These are phyloP conservation scores for Stegana nigrithorax DNA, from an alignment of 2,888 invertebrate genomes.

Conservation along the genomic window DNA sequence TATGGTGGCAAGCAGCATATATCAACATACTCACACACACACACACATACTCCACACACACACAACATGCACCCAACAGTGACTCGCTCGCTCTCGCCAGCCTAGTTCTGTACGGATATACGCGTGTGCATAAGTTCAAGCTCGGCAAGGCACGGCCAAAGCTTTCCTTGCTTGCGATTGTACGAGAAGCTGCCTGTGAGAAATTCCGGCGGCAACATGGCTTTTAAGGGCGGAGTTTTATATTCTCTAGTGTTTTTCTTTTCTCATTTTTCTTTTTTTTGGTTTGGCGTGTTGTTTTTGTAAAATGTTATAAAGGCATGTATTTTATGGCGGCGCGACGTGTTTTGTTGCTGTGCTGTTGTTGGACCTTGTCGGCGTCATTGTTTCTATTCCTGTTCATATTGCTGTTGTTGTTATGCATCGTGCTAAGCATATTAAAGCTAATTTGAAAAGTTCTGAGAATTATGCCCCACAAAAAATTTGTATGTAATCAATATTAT, in stretches of 20 bases:
- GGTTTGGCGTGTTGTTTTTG: not conserved
- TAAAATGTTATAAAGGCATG: not conserved
- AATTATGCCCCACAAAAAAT: slow-evolving; percentile 33
- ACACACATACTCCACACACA: not conserved
- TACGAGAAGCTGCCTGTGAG: slow-evolving; percentile 36
- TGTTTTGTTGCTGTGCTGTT: too few relatives aligned
- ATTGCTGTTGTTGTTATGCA: slow-evolving; percentile 22
- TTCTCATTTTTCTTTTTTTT: slow-evolving; percentile 1
- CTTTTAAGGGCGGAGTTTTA: slow-evolving; percentile 58
- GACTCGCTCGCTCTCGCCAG: too few relatives aligned
- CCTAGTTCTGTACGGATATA: too few relatives aligned
- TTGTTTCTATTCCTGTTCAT: slow-evolving; percentile 24
- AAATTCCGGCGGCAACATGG: slow-evolving; percentile 1
- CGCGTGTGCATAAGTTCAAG: too few relatives aligned
- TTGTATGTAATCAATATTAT: slow-evolving; percentile 32
- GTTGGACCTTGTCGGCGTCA: too few relatives aligned
- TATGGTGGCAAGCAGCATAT: too few relatives aligned
- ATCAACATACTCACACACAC: too few relatives aligned
- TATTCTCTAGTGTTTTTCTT: slow-evolving; percentile 8
- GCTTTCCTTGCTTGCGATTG: too few relatives aligned
- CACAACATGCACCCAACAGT: too few relatives aligned
- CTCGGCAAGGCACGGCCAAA: too few relatives aligned
- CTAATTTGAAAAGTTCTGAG: slow-evolving; percentile 47
- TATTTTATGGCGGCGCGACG: too few relatives aligned
- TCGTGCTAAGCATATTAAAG: slow-evolving; percentile 35